phyloP scores from a whole-genome alignment of 2,888 invertebrate species.

The Abscondita cerata region DNA sequence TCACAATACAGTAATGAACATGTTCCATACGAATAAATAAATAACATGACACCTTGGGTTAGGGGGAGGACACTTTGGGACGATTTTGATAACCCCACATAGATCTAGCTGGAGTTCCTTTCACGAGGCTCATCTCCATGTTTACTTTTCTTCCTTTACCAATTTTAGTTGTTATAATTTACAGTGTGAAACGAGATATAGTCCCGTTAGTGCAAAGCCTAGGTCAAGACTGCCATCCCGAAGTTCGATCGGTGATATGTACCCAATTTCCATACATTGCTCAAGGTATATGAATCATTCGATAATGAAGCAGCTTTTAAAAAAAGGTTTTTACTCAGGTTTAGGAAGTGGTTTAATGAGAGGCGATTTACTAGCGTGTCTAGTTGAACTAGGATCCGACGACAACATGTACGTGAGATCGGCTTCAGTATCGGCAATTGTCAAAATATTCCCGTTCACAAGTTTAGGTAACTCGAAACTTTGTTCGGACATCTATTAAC shows the following conservation, averaged over 20 bases:
- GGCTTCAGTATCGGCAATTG: conserved; percentile 69
- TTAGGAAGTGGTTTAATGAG: conserved; percentile 66
- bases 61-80: too few species aligned
- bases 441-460: conserved; percentile 66
- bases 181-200: conserved; percentile 68
- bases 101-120: too few species aligned
- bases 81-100: too few species aligned
- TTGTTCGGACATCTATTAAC: too few species aligned
- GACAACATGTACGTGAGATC: conserved; percentile 70
- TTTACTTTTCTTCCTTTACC: too few species aligned
- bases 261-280: conserved; percentile 69
- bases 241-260: conserved; percentile 74
- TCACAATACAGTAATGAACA: too few species aligned
- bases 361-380: conserved; percentile 68
- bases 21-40: too few species aligned
- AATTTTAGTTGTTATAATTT: conserved; percentile 11
- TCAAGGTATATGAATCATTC: conserved; percentile 55
- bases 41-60: too few species aligned
- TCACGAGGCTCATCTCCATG: too few species aligned
- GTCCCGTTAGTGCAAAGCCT: conserved; percentile 72
- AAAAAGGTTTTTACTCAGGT: conserved; percentile 45
- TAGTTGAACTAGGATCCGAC: conserved; percentile 74
- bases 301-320: background rate
- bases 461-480: conserved; percentile 70
- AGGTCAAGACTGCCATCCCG: conserved; percentile 73